phyloP scores from a whole-genome alignment of 2,113 vertebrate species.

The Boleophthalmus pectinirostris region DNA sequence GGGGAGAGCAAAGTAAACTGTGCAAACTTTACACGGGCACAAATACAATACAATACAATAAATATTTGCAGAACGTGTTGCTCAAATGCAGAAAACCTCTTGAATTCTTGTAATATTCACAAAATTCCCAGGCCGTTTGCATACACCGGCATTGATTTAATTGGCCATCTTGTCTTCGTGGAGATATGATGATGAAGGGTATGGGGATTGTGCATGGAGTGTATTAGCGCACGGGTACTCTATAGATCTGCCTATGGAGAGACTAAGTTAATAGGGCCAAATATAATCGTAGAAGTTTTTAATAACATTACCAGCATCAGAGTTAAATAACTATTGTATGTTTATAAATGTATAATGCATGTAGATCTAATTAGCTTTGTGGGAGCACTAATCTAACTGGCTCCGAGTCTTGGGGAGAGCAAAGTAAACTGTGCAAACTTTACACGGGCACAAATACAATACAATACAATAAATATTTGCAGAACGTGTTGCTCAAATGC shows the following conservation, averaged over 20 bases:
- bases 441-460: neutral
- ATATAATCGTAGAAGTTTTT: neutral
- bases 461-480: too few relatives aligned
- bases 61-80: too few relatives aligned
- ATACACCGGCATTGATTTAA: constrained; percentile 60
- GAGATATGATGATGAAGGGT: constrained; percentile 22
- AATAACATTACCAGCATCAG: neutral
- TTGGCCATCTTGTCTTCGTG: constrained; percentile 52
- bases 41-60: too few relatives aligned
- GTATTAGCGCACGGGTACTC: constrained; percentile 13
- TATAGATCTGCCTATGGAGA: constrained; percentile 37
- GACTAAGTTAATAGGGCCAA: neutral
- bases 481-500: too few relatives aligned
- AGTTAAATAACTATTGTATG: neutral
- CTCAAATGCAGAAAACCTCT: too few relatives aligned
- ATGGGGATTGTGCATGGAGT: neutral
- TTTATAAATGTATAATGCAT: neutral
- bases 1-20: neutral
- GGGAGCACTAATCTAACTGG: neutral
- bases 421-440: neutral
- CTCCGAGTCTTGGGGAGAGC: neutral
- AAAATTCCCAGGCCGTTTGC: constrained; percentile 57
- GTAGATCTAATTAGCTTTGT: neutral
- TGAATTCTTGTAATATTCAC: too few relatives aligned
- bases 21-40: neutral